A percentile compares a stretch with the other conserved stretches of the same genome.
phyloP scores from a whole-genome alignment of 2,797 vertebrate genomes.

The Myioborus melanocephalus region DNA sequence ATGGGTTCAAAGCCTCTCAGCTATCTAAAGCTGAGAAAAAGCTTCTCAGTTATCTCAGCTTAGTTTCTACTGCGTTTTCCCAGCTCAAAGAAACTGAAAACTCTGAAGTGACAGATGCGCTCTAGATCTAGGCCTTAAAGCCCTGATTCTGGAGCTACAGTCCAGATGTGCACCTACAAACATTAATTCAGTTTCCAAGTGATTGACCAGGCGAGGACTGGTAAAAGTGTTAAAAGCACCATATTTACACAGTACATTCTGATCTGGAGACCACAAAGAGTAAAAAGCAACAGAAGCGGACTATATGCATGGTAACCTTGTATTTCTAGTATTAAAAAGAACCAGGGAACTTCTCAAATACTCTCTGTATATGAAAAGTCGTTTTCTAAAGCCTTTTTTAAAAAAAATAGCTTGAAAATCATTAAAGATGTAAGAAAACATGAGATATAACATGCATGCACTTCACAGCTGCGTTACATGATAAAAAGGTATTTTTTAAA shows the following conservation, averaged over 20 bases:
- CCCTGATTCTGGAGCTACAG: neutral
- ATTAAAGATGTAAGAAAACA: neutral
- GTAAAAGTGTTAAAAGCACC: neutral
- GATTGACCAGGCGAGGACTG: neutral
- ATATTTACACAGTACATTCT: neutral
- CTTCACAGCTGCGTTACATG: neutral
- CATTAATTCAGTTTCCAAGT: neutral
- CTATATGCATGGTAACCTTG: neutral
- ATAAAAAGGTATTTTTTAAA: neutral
- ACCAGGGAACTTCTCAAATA: accelerated
- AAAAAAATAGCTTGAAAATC: neutral
- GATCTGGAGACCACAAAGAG: neutral
- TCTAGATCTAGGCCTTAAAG: neutral
- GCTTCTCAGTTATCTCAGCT: neutral
- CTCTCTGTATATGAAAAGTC: neutral
- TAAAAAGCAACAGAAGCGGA: neutral
- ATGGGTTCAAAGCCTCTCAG: neutral
- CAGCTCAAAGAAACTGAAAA: neutral
- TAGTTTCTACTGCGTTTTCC: neutral
- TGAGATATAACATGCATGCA: neutral
- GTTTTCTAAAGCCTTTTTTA: neutral
- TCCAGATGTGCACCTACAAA: neutral
- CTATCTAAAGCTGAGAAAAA: neutral
- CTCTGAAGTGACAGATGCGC: neutral
- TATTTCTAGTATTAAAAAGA: neutral